phyloP scores from a whole-genome alignment of 2,797 vertebrate genomes.

The Hypotaenidia okinawae region DNA sequence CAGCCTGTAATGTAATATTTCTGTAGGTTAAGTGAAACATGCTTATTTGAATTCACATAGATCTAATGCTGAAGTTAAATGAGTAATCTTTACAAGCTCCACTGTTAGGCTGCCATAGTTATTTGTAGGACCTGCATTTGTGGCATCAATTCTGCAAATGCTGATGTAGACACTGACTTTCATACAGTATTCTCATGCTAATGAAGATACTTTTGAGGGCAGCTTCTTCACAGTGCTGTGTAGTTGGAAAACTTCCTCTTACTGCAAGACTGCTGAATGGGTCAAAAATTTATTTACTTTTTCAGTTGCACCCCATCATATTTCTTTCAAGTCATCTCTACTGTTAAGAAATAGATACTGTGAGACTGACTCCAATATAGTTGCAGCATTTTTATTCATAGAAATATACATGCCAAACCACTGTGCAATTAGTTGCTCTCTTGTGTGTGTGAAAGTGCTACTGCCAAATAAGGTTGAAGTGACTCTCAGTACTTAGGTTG shows the following conservation, averaged over 20 bases:
- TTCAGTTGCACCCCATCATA: background rate
- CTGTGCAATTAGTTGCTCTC: background rate
- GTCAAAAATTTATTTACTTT: background rate
- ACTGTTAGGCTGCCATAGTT: background rate
- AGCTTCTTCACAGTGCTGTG: background rate
- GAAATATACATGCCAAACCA: background rate
- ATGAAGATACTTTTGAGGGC: background rate
- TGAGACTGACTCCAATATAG: background rate
- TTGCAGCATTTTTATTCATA: background rate
- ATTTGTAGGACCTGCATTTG: background rate
- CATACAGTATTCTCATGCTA: background rate
- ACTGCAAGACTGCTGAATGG: background rate
- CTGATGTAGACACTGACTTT: background rate
- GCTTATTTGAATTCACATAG: background rate
- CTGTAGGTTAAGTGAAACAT: background rate
- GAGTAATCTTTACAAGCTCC: background rate
- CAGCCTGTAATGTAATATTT: background rate
- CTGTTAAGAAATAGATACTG: background rate
- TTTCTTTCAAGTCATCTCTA: background rate
- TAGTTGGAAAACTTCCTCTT: background rate
- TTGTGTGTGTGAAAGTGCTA: background rate
- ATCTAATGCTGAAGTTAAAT: background rate
- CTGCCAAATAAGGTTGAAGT: background rate
- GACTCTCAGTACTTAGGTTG: background rate
- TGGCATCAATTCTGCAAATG: background rate